phyloP scores from a whole-genome alignment of 2,797 vertebrate species.

The Rhinoraja longicauda region DNA sequence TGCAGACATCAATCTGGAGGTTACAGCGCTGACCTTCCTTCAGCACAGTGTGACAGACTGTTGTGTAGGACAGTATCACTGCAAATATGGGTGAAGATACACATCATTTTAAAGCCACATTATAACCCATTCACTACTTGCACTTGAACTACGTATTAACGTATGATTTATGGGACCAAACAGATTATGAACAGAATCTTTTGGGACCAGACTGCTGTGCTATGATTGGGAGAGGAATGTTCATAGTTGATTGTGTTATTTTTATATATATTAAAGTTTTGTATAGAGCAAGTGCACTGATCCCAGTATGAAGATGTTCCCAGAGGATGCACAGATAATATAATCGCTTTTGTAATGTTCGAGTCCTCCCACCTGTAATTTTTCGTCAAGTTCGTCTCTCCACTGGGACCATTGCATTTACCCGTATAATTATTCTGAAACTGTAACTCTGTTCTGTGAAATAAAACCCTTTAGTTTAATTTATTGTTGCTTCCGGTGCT shows the following conservation, averaged over 20 bases:
- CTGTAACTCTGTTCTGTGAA: not conserved
- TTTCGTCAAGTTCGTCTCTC: too few species aligned
- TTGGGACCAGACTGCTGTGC: not conserved
- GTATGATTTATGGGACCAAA: not conserved
- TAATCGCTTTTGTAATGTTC: not conserved
- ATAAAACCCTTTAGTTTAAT: not conserved
- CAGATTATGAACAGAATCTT: not conserved
- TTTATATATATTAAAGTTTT: not conserved
- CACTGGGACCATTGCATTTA: not conserved
- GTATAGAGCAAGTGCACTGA: not conserved
- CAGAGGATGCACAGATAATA: not conserved
- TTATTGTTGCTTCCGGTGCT: constrained; percentile 18
- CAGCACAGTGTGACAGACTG: too few species aligned
- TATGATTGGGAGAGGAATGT: not conserved
- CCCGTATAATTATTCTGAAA: not conserved
- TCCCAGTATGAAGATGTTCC: not conserved
- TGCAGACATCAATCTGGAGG: not conserved
- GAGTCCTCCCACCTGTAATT: not conserved
- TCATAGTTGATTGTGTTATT: not conserved
- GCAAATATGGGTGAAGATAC: not conserved
- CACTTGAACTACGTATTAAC: not conserved
- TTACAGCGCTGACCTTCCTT: not conserved
- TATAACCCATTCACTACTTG: not conserved
- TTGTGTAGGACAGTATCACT: not conserved
- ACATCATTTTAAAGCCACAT: not conserved